These are phyloP conservation scores for Pilophorus perplexus DNA, from an alignment of 2,888 invertebrate species.

Conservation along the genomic window DNA sequence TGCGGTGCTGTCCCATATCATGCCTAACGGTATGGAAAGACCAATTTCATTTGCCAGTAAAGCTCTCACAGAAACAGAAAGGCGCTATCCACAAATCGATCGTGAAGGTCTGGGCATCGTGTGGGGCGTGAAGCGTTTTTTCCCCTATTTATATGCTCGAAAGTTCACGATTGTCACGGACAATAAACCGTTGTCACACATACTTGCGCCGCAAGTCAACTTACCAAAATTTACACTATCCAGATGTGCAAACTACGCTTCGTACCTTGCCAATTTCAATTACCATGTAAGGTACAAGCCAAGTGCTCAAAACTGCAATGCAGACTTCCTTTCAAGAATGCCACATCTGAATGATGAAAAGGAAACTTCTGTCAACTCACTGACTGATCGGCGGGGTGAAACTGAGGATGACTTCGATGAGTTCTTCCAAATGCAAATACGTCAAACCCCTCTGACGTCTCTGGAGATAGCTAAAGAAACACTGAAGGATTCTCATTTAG, in stretches of 20 bases:
- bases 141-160: conserved; percentile 52
- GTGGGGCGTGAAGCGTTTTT: conserved; percentile 49
- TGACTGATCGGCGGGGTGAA: neutral
- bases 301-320: conserved; percentile 13
- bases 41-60: conserved; percentile 52
- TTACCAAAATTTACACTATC: conserved; percentile 29
- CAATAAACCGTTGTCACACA: conserved; percentile 50
- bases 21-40: conserved; percentile 51
- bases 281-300: conserved; percentile 25
- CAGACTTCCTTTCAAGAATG: conserved; percentile 9
- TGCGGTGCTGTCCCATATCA: conserved; percentile 50
- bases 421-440: conserved; percentile 19
- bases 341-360: neutral
- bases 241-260: conserved; percentile 23
- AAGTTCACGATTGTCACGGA: conserved; percentile 52
- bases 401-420: neutral
- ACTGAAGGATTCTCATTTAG: conserved; percentile 4
- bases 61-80: conserved; percentile 50
- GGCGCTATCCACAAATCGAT: conserved; percentile 49
- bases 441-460: conserved; percentile 21
- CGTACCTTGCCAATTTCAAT: conserved; percentile 15
- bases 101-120: conserved; percentile 50
- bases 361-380: neutral
- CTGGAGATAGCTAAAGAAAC: conserved; percentile 32
- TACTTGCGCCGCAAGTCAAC: conserved; percentile 46